Evolutionary conservation across 2,113 vertebrate species (phyloP).

Genomic region (Nesogale talazaci): DNA sequence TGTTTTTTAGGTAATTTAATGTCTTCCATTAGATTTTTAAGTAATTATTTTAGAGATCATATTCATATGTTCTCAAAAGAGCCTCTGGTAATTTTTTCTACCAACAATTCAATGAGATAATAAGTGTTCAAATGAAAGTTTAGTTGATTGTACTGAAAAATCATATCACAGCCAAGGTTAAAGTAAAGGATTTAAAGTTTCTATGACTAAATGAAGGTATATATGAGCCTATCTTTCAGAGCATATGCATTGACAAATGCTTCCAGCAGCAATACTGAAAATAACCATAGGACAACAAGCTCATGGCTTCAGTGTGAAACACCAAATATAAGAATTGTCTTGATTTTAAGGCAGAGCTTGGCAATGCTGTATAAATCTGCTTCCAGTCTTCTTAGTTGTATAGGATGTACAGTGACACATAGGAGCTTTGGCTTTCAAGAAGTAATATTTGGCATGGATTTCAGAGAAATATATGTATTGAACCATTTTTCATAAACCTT

Average conservation of each 20-base stretch:
- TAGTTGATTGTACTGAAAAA: neutral
- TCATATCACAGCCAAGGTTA: neutral
- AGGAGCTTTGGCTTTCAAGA: neutral
- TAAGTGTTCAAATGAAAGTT: slow-evolving; percentile 32
- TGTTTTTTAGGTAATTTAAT: slow-evolving; percentile 55
- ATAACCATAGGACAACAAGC: neutral
- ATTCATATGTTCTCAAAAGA: neutral
- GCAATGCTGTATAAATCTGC: neutral
- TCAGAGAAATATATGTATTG: neutral
- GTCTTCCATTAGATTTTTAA: slow-evolving; percentile 53
- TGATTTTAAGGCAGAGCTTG: neutral
- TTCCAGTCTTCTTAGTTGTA: neutral
- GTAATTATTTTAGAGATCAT: slow-evolving; percentile 49
- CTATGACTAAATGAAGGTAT: neutral
- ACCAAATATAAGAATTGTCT: neutral
- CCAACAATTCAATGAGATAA: slow-evolving; percentile 22
- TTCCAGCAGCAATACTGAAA: neutral
- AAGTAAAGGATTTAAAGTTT: neutral
- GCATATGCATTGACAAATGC: neutral
- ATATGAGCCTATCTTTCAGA: neutral
- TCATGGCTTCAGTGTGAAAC: neutral
- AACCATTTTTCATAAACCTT: too few species aligned
- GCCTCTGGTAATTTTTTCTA: slow-evolving; percentile 37
- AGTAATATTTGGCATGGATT: neutral
- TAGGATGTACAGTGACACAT: neutral